These are phyloP conservation scores for Lacanobia wlatinum DNA, from an alignment of 2,888 invertebrate genomes.

Conservation along the genomic window DNA sequence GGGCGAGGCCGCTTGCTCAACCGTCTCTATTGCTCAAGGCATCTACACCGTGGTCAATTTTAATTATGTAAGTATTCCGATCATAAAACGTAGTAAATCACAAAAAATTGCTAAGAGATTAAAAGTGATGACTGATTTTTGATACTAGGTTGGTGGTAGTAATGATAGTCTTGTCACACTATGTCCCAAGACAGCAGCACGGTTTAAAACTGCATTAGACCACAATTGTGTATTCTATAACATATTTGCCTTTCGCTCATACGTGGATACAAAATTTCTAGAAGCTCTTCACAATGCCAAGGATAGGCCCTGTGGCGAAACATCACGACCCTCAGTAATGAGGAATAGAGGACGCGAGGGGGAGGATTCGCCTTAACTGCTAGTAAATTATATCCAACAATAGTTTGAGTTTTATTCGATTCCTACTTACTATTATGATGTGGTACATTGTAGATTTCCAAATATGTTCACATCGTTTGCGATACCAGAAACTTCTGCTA, in stretches of 20 bases:
- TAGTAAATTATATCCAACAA: no score
- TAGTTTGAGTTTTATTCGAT: neutral
- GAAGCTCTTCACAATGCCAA: no score
- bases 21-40: slow-evolving; percentile 69
- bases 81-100: slow-evolving; percentile 57
- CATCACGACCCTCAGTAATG: no score
- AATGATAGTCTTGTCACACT: neutral
- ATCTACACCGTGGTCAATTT: slow-evolving; percentile 71
- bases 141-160: neutral
- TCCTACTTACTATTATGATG: neutral
- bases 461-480: neutral
- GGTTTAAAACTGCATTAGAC: neutral
- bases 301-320: no score
- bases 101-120: slow-evolving; percentile 8
- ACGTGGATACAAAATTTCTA: no score
- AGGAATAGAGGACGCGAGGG: no score
- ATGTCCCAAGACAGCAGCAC: neutral
- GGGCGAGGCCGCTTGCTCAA: slow-evolving; percentile 73
- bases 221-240: no score
- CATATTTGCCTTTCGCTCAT: no score
- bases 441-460: neutral
- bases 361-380: no score
- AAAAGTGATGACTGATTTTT: slow-evolving; percentile 12
- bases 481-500: neutral
- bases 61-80: slow-evolving; percentile 75